Evolutionary conservation across 2,113 vertebrate species (phyloP).

Genomic region (Eptesicus fuscus): DNA sequence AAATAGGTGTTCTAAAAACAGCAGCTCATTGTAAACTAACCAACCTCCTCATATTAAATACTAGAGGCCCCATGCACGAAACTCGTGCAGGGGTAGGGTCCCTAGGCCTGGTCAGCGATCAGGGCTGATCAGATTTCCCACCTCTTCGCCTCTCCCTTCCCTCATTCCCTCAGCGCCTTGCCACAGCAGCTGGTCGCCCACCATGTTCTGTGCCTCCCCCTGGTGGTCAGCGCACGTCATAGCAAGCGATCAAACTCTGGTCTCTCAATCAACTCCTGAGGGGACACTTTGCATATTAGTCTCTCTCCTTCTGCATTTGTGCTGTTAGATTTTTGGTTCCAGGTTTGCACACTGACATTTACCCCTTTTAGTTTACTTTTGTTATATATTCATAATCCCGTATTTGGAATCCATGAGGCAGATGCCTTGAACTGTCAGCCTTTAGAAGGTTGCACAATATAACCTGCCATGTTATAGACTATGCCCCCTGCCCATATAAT

Average conservation of each 20-base stretch:
- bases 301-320: background rate
- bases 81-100: no score
- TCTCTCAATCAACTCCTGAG: no score
- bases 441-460: background rate
- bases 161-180: no score
- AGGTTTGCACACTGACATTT: background rate
- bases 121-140: no score
- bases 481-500: no score
- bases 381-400: background rate
- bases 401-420: background rate
- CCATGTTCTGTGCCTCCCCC: no score
- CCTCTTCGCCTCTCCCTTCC: no score
- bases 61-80: no score
- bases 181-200: no score
- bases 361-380: background rate
- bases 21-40: background rate
- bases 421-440: background rate
- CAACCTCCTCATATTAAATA: background rate
- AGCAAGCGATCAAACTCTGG: no score
- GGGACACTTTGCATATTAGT: background rate
- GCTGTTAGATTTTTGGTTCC: background rate
- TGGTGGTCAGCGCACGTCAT: no score
- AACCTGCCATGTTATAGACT: background rate
- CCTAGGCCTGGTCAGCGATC: no score
- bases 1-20: background rate